Evolutionary conservation across 2,113 vertebrate genomes (phyloP).

Genomic region (Scytalopus superciliaris): DNA sequence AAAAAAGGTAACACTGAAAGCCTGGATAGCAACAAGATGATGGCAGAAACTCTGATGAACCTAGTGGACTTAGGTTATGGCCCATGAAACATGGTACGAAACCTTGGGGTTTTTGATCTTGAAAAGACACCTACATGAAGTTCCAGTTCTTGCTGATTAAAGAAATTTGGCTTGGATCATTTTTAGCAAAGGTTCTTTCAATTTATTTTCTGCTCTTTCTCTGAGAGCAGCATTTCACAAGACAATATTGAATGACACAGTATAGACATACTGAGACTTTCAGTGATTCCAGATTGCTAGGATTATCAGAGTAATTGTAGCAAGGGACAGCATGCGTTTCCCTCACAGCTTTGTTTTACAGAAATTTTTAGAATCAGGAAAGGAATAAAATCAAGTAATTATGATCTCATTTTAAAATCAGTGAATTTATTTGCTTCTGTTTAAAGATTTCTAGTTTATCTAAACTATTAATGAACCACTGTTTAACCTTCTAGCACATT

Average conservation of each 20-base stretch:
- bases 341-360: not conserved
- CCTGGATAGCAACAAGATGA: not conserved
- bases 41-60: not conserved
- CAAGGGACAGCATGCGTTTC: not conserved
- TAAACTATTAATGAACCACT: not conserved
- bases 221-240: not conserved
- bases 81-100: not conserved
- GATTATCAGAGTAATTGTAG: not conserved
- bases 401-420: not conserved
- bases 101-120: fast-evolving
- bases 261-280: not conserved
- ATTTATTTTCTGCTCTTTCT: not conserved
- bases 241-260: not conserved
- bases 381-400: not conserved
- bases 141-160: not conserved
- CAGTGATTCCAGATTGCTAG: not conserved
- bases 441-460: not conserved
- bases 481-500: not conserved
- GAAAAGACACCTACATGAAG: not conserved
- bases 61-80: not conserved
- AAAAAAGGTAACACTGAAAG: not conserved
- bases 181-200: not conserved
- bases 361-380: not conserved
- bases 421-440: not conserved
- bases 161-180: not conserved